Conservation (phyloP, 1,140 invertebrate genomes). For the Sesamia nonagrioides region DNA sequence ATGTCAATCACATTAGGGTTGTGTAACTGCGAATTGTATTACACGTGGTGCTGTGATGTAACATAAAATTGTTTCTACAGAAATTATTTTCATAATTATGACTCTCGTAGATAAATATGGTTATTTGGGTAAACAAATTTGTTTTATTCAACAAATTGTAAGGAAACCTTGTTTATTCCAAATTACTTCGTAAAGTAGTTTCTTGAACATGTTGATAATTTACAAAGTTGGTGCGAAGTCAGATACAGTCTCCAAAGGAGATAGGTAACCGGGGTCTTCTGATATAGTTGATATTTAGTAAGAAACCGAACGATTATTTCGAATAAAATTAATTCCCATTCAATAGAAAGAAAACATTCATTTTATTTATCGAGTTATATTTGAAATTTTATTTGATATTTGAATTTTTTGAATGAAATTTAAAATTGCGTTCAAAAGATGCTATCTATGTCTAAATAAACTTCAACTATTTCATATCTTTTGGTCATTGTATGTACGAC, state of each 20-base stretch:
- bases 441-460: too few relatives aligned
- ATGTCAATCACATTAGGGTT: constrained; percentile 60
- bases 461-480: not conserved
- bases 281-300: too few relatives aligned
- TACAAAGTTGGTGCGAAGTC: not conserved
- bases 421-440: too few relatives aligned
- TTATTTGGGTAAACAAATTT: not conserved
- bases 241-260: not conserved
- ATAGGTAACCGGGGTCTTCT: too few relatives aligned
- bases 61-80: not conserved
- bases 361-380: too few relatives aligned
- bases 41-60: not conserved
- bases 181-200: constrained; percentile 7
- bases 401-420: too few relatives aligned
- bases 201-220: constrained; percentile 30
- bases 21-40: constrained; percentile 36
- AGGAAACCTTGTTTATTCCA: constrained; percentile 3
- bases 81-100: not conserved
- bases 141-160: not conserved
- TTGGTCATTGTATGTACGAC: too few relatives aligned
- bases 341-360: too few relatives aligned
- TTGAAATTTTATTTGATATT: too few relatives aligned
- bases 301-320: too few relatives aligned
- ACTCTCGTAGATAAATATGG: too few relatives aligned
- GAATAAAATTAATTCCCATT: too few relatives aligned